Conservation (phyloP, 1,140 invertebrate genomes). For the Chymomyza costata region DNA sequence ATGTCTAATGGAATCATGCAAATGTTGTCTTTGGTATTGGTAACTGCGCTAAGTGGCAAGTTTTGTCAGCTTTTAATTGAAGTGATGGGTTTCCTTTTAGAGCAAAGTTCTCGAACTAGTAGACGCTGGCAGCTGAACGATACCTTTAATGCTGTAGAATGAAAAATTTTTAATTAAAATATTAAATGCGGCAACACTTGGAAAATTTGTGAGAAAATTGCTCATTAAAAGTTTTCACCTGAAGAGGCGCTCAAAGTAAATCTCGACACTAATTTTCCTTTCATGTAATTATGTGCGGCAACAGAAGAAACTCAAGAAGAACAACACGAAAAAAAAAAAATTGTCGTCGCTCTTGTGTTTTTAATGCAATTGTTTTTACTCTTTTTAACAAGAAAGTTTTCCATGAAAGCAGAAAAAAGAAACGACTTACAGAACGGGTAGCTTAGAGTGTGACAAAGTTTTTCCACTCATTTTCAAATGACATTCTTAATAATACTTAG, state of each 20-base stretch:
- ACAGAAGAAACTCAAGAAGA: constrained; percentile 16
- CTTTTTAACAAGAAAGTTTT: too few relatives aligned
- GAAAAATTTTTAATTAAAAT: constrained; percentile 62
- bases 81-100: constrained; percentile 6
- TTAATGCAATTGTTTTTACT: constrained; percentile 31
- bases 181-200: constrained; percentile 67
- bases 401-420: too few relatives aligned
- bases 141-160: too few relatives aligned
- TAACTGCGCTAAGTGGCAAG: constrained; percentile 18
- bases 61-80: constrained; percentile 29
- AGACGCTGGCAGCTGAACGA: constrained; percentile 2
- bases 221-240: constrained; percentile 74
- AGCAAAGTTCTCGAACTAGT: background rate
- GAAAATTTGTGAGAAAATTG: constrained; percentile 67
- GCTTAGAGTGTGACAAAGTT: too few relatives aligned
- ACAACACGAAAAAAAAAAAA: too few relatives aligned
- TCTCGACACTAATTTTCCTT: constrained; percentile 68
- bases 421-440: too few relatives aligned
- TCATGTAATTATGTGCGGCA: constrained; percentile 65
- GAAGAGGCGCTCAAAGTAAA: constrained; percentile 59
- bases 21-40: constrained; percentile 10
- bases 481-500: too few relatives aligned
- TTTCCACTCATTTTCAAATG: too few relatives aligned
- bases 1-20: too few relatives aligned
- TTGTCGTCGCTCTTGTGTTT: constrained; percentile 16